Base-by-base conservation (phyloP, 2,888 invertebrate genomes). In the Ceraclea dissimilis region DNA sequence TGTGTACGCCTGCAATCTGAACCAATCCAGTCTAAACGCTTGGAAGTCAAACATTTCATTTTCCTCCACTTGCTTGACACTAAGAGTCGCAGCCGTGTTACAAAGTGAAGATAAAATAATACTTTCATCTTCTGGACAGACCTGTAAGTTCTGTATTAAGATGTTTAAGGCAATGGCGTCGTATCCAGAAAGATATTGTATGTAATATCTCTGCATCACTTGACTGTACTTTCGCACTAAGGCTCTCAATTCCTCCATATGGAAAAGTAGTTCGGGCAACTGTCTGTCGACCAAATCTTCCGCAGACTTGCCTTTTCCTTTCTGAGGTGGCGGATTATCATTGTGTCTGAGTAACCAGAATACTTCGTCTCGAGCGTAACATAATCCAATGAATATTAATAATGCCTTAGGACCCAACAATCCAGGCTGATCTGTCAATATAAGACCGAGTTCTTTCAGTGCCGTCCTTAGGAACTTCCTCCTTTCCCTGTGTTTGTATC, bases 341-440 rank as follows among this genome's bases (percentile, higher is more conserved):
- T 92, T 91, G 70, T 99, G 99, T 52, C 99, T 82, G 47, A 99
- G 71, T 49, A 99, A 78, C 99, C 99, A 99, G 51, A 90, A 83
- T 19, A 99, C 91, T 78, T 99, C 99, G 78, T 99, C 99, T 65
- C 98, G 82, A 0, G 97, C 89, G 71, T 94, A 89, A 61, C 94
- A 93, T 10, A 99, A 76, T 0, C 93, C 98, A 83, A 98, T 96
- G 69, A 99, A 93, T 63, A 99, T 92, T 67, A 95, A 84, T 57
- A 99, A 78, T 6, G 95, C 93, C 76, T 99, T 99, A 1, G 99
- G 99, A 0, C 99, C 99, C 46, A 99, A 74, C 19, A 99, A 76
- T 1, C 99, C 97, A 2, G 99, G 99, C 70, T 99, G 97, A 73
- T 99, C 99, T 16, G 96, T 93, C 69, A 99, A 83, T 65, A 99